phyloP scores from a whole-genome alignment of 23 tunicate species.

The Ciona savignyi region DNA sequence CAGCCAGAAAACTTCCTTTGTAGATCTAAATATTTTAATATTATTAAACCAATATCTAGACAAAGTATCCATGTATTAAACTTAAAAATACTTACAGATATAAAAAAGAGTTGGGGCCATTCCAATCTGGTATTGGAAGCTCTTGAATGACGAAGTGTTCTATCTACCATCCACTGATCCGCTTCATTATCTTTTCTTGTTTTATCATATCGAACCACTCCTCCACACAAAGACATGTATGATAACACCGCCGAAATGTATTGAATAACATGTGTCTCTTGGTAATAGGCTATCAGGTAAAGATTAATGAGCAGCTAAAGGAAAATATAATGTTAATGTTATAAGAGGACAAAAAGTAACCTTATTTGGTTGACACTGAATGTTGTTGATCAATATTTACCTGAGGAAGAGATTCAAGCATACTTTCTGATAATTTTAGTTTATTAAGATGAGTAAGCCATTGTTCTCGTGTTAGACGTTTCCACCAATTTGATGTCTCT shows the following conservation, averaged over 20 bases:
- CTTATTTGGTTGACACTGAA: too few species aligned
- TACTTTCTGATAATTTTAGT: constrained; percentile 70
- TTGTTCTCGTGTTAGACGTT: constrained; percentile 68
- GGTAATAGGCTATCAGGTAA: constrained; percentile 43
- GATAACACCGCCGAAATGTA: constrained; percentile 62
- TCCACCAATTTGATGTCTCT: constrained; percentile 73
- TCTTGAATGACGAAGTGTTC: constrained; percentile 73
- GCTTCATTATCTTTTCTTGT: constrained; percentile 86
- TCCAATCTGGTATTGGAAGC: constrained; percentile 78
- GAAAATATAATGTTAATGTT: too few species aligned
- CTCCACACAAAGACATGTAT: constrained; percentile 70
- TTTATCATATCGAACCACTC: constrained; percentile 80
- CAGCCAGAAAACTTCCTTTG: constrained; percentile 80
- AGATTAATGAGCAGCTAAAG: constrained; percentile 55
- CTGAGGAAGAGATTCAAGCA: constrained; percentile 89
- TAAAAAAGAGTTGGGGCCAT: constrained; percentile 70
- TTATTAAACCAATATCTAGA: too few species aligned
- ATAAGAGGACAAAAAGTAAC: too few species aligned
- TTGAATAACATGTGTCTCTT: constrained; percentile 52
- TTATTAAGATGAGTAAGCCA: constrained; percentile 80
- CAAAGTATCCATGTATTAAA: too few species aligned
- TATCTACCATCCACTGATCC: constrained; percentile 84
- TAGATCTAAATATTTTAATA: too few species aligned
- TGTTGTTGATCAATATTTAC: constrained; percentile 1
- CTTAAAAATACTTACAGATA: constrained; percentile 28